Evolutionary conservation across 2,888 invertebrate genomes (phyloP).

Genomic region (Hydropsyche betteni): DNA sequence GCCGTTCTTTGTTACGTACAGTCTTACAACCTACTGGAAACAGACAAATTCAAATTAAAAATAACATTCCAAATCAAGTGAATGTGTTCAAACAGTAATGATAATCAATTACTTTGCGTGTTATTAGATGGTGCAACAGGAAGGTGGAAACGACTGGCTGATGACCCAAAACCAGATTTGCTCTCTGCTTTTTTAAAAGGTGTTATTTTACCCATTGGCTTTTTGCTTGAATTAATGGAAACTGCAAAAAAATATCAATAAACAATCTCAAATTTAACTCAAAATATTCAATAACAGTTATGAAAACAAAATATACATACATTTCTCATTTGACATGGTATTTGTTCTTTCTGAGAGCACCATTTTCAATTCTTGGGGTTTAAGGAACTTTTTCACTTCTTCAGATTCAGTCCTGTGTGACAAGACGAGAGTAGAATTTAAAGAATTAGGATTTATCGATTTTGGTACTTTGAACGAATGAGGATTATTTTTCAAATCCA

Average conservation of each 20-base stretch:
- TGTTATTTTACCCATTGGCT: conserved; percentile 9
- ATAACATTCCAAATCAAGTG: background rate
- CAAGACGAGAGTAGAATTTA: conserved; percentile 64
- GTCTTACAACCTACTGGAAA: conserved; percentile 43
- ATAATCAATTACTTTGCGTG: conserved; percentile 8
- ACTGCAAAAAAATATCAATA: background rate
- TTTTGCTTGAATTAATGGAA: conserved; percentile 29
- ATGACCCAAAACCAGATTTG: conserved; percentile 49
- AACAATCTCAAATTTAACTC: too few species aligned
- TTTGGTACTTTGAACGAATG: conserved; percentile 40
- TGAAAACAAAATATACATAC: conserved; percentile 52
- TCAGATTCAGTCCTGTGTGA: conserved; percentile 55
- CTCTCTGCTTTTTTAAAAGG: conserved; percentile 42
- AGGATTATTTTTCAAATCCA: background rate
- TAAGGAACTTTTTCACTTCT: conserved; percentile 52
- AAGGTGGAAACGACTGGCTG: conserved; percentile 41
- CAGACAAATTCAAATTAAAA: background rate
- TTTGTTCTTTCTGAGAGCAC: conserved; percentile 61
- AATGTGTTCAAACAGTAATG: too few species aligned
- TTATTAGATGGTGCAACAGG: background rate
- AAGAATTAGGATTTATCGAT: conserved; percentile 58
- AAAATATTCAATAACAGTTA: too few species aligned
- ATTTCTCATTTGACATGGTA: conserved; percentile 57
- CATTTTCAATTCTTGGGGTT: conserved; percentile 55
- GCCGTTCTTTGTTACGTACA: conserved; percentile 42